Evolutionary conservation across 2,113 vertebrate genomes (phyloP), one percentile per base, ranked within the genome.

Genomic region (Sterna hirundo): DNA sequence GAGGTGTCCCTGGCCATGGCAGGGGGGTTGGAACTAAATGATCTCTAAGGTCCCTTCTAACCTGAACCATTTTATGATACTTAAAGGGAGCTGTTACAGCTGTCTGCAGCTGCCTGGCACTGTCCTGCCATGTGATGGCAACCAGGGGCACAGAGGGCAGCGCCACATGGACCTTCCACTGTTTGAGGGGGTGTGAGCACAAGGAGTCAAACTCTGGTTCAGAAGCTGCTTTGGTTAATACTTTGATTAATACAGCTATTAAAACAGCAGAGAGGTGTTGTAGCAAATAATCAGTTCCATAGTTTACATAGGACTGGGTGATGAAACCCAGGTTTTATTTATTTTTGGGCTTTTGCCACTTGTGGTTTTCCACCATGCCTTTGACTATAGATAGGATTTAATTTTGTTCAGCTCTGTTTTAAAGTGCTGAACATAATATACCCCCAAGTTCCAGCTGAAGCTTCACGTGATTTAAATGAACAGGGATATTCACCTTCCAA

Each of bases 151-250:
- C 3, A 2, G 27, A 14, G 15, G 42, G 36, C 80, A 91, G 62
- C 0, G 0, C 38, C 57, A 23, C 3, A 2, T 0, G 0, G 47
- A 32, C 42, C 25, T 49, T 10, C 2, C 0, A 0, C 11, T 52
- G 34, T 13, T 55, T 32, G 61, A 26, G 49, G 20, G 42, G 27
- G 5, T 0, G 0, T 8, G 26, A n/a, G 47, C 42, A 18, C 14
- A 18, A 16, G 55, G 34, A 60, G 38, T 29, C 66, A 42, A 20
- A 14, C 71, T 77, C n/a, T 76, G 16, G 3, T n/a, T 74, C 64
- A 62, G 1, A 62, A 74, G 16, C 13, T 22, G 26, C 23, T 91
- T 90, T 51, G 44, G 8, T 51, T 70, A 70, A 30, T 29, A 13
- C 15, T 75, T 32, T 32, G 34, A 16, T n/a, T 62, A 55, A 58